phyloP scores from a whole-genome alignment of 2,888 invertebrate species.

The Lithophane socia region DNA sequence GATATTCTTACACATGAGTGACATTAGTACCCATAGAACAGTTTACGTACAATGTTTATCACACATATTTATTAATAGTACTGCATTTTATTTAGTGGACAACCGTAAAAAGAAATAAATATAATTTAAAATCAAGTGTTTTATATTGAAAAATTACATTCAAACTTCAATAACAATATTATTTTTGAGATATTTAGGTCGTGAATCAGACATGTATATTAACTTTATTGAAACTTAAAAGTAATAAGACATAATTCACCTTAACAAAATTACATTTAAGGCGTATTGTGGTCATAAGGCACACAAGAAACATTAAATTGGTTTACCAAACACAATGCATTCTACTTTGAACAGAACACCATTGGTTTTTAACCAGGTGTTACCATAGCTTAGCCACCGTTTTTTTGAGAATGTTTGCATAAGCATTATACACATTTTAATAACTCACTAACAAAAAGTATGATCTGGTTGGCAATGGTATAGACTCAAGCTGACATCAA shows the following conservation, averaged over 20 bases:
- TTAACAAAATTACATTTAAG: constrained; percentile 36
- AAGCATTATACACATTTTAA: constrained; percentile 22
- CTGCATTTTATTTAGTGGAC: constrained; percentile 46
- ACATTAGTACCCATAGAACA: constrained; percentile 31
- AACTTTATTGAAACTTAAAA: constrained; percentile 37
- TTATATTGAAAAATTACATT: constrained; percentile 64
- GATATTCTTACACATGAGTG: constrained; percentile 15
- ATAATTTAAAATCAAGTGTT: constrained; percentile 60
- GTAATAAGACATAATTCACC: constrained; percentile 45
- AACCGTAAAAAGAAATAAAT: constrained; percentile 50
- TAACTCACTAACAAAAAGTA: constrained; percentile 19
- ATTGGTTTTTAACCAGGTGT: constrained; percentile 42
- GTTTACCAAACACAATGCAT: constrained; percentile 16
- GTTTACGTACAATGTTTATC: constrained; percentile 38
- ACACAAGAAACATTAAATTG: constrained; percentile 45
- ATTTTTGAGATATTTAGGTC: constrained; percentile 42
- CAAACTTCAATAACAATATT: constrained; percentile 57
- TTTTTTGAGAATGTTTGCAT: constrained; percentile 33
- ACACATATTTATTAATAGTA: constrained; percentile 32
- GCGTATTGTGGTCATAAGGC: constrained; percentile 42
- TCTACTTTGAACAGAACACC: constrained; percentile 42
- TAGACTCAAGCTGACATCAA: constrained; percentile 40
- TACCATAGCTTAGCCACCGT: constrained; percentile 18
- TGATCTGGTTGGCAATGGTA: constrained; percentile 30
- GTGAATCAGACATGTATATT: constrained; percentile 14